Evolutionary conservation across 1,140 invertebrate species (phyloP).

Genomic region (Megalopta genalis): DNA sequence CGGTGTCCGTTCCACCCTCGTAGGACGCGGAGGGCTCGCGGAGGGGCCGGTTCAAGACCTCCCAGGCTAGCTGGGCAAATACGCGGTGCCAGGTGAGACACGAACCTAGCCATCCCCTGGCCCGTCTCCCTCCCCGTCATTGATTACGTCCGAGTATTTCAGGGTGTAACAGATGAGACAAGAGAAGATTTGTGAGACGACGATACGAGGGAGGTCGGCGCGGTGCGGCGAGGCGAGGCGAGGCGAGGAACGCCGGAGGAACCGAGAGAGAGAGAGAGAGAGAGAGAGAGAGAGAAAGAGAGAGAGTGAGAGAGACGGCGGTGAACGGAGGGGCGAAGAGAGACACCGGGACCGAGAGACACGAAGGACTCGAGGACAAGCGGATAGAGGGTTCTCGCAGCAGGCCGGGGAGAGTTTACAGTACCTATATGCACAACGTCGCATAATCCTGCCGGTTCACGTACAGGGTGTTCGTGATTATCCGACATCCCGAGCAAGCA

Average conservation of each 20-base stretch:
- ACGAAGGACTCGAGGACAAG: conserved; percentile 14
- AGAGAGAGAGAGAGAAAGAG: too few species aligned
- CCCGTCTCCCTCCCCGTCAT: conserved; percentile 39
- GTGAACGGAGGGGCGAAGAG: too few species aligned
- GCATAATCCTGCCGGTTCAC: conserved; percentile 64
- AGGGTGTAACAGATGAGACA: conserved; percentile 64
- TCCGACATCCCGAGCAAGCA: conserved; percentile 65
- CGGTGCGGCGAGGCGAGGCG: too few species aligned
- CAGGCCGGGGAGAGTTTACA: conserved; percentile 26
- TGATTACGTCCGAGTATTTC: conserved; percentile 65
- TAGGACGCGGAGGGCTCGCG: background rate
- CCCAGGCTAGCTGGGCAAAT: conserved; percentile 12
- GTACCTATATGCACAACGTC: conserved; percentile 57
- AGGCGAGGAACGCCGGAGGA: background rate
- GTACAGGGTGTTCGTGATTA: conserved; percentile 66
- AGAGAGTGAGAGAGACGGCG: too few species aligned
- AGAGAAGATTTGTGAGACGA: conserved; percentile 64
- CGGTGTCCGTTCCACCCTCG: conserved; percentile 26
- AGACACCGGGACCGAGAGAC: conserved; percentile 9
- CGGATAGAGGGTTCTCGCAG: background rate
- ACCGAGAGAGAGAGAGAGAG: too few species aligned
- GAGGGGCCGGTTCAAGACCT: conserved; percentile 28
- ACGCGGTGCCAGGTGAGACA: conserved; percentile 36
- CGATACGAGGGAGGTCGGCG: conserved; percentile 34
- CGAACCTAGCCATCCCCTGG: conserved; percentile 16